phyloP scores from a whole-genome alignment of 2,113 vertebrate species.

The Thunnus thynnus region DNA sequence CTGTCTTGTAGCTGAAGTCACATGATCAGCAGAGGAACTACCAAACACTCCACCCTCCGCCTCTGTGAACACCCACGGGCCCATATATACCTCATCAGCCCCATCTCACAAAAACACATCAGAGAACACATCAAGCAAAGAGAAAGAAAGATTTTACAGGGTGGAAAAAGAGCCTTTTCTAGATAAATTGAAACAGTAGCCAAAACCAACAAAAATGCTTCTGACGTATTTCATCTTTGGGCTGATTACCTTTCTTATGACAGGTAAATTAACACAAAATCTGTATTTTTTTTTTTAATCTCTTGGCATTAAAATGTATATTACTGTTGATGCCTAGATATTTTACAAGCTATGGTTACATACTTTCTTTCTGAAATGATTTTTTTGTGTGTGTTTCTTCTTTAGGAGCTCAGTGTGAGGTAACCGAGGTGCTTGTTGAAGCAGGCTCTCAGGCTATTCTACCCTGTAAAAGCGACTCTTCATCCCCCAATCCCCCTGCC shows the following conservation, averaged over 20 bases:
- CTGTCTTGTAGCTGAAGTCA: constrained; percentile 69
- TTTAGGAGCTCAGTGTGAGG: constrained; percentile 51
- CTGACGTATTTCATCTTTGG: constrained; percentile 46
- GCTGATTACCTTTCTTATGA: constrained; percentile 27
- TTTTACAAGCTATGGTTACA: too few relatives aligned
- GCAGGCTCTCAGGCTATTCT: constrained; percentile 73
- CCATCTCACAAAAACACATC: constrained; percentile 13
- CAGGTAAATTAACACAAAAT: constrained; percentile 61
- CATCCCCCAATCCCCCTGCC: fast-evolving
- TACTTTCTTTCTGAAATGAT: neutral
- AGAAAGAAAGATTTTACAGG: neutral
- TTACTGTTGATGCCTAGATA: neutral
- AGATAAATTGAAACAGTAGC: neutral
- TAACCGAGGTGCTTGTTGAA: constrained; percentile 71
- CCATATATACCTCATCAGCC: constrained; percentile 46
- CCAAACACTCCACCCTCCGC: constrained; percentile 37
- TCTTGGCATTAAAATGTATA: neutral
- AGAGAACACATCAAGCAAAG: neutral
- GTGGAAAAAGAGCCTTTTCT: neutral
- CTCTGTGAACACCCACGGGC: constrained; percentile 40
- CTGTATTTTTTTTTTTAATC: neutral
- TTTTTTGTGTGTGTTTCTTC: constrained; percentile 15
- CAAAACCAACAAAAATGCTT: constrained; percentile 22
- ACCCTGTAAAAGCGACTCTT: constrained; percentile 60
- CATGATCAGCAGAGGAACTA: constrained; percentile 72